Conservation (phyloP, 2,888 invertebrate genomes). For the Notodonta ziczac region DNA sequence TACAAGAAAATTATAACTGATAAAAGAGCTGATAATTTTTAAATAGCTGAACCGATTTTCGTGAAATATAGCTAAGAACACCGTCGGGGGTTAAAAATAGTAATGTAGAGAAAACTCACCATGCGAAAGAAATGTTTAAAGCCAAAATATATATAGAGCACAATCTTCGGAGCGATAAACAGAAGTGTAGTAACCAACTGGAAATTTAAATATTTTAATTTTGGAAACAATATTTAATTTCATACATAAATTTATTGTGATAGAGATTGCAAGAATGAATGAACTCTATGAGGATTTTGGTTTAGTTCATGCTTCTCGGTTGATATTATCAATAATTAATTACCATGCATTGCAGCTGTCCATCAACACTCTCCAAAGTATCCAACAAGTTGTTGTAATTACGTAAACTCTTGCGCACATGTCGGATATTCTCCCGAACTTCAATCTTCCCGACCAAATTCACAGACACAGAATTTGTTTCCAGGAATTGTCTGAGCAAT, state of each 20-base stretch:
- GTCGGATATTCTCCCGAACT: background rate
- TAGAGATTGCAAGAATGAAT: no score
- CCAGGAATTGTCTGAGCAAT: background rate
- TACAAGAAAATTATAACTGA: no score
- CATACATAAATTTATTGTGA: no score
- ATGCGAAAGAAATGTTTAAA: no score
- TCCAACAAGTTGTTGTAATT: background rate
- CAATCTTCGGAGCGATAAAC: background rate
- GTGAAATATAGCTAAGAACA: no score
- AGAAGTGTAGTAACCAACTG: background rate
- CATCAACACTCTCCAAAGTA: background rate
- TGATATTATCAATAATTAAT: background rate
- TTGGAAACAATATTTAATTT: no score
- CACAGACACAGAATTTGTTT: background rate
- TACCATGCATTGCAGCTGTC: background rate
- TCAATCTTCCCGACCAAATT: slow-evolving; percentile 5
- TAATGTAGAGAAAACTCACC: no score
- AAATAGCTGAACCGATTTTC: no score
- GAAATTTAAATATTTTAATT: background rate
- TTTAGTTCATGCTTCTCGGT: no score
- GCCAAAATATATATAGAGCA: background rate
- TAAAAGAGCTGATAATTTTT: no score
- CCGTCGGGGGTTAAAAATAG: no score
- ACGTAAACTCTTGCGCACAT: background rate
- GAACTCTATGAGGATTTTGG: no score